Evolutionary conservation across 2,888 invertebrate species (phyloP).

Genomic region (Euzophera pinguis): DNA sequence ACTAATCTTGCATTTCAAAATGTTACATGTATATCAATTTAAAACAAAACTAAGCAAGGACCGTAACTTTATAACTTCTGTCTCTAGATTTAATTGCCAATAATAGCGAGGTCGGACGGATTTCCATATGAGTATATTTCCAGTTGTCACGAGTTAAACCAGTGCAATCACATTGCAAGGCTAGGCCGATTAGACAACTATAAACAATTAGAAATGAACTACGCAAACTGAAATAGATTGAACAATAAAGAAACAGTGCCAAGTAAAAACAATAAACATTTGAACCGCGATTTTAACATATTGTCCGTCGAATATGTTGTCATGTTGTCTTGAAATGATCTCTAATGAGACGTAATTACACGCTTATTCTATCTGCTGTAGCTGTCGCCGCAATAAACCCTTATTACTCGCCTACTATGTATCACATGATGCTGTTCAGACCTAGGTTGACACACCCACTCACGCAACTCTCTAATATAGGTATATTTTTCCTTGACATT

Average conservation of each 20-base stretch:
- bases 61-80: background rate
- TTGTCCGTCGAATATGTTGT: background rate
- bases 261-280: constrained; percentile 6
- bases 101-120: constrained; percentile 36
- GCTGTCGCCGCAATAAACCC: constrained; percentile 15
- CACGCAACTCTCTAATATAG: constrained; percentile 11
- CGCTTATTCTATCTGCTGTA: background rate
- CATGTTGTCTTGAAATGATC: constrained; percentile 4
- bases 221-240: constrained; percentile 13
- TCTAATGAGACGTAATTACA: constrained; percentile 6
- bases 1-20: no score
- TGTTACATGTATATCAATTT: no score
- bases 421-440: constrained; percentile 22
- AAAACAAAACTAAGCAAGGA: no score
- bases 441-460: constrained; percentile 26
- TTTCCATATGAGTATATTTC: constrained; percentile 38
- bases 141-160: constrained; percentile 31
- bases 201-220: constrained; percentile 15
- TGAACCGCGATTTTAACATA: constrained; percentile 4
- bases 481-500: constrained; percentile 16
- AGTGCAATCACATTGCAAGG: constrained; percentile 32
- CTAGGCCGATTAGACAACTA: constrained; percentile 9
- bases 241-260: constrained; percentile 4
- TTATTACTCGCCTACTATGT: constrained; percentile 18
- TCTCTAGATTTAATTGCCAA: constrained; percentile 27